phyloP scores from a whole-genome alignment of 2,888 invertebrate species.

The Drosophila kokeensis region DNA sequence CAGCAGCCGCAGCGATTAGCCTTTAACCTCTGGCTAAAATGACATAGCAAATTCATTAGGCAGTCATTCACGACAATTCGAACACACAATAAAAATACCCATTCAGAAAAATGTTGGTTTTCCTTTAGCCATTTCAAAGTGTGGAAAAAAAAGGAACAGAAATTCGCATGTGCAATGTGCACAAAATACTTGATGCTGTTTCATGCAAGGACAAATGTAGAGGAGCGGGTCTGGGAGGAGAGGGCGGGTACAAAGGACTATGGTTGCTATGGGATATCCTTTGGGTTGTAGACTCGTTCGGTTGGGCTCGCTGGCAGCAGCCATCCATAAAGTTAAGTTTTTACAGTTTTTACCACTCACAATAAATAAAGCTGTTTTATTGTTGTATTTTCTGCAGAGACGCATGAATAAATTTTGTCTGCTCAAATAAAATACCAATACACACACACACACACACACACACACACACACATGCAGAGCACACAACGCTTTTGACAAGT shows the following conservation, averaged over 20 bases:
- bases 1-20: conserved; percentile 1
- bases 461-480: conserved; percentile 16
- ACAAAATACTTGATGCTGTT: conserved; percentile 36
- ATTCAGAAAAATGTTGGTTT: conserved; percentile 10
- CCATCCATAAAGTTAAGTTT: conserved; percentile 48
- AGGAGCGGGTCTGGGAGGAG: neutral
- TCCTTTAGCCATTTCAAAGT: conserved; percentile 7
- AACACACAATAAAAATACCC: neutral
- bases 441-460: conserved; percentile 9
- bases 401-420: conserved; percentile 54
- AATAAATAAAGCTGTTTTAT: conserved; percentile 63
- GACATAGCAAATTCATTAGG: conserved; percentile 29
- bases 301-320: conserved; percentile 17
- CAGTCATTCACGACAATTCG: conserved; percentile 15
- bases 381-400: conserved; percentile 48
- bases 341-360: conserved; percentile 39
- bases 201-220: conserved; percentile 26
- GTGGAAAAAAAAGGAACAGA: neutral
- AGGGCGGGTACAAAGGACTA: neutral
- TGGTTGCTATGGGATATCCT: neutral
- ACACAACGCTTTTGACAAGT: conserved; percentile 59
- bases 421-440: conserved; percentile 41
- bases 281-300: neutral
- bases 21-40: conserved; percentile 8
- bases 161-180: conserved; percentile 31